A percentile compares a stretch with the other conserved stretches of the same genome.
Conservation (phyloP, 2,113 vertebrate species). For the Amblyopsis rosae region DNA sequence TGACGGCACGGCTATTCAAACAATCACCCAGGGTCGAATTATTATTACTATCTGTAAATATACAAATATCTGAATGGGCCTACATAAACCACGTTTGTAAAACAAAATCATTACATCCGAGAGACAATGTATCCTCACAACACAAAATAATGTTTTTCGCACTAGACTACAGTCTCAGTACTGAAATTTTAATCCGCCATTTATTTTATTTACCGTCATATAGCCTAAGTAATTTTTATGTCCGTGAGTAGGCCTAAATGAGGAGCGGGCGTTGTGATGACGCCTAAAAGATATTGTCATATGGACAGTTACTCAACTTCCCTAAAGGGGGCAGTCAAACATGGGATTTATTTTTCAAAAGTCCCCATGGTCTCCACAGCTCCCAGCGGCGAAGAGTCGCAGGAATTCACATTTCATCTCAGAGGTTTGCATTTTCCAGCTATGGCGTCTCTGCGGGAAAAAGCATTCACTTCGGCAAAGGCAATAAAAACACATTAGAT, state of each 20-base stretch:
- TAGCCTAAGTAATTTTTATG: neutral
- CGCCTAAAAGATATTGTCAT: conserved; percentile 24
- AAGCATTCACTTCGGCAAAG: conserved; percentile 58
- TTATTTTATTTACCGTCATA: no score
- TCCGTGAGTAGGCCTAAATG: conserved; percentile 46
- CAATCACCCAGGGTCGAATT: neutral
- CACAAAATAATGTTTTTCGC: no score
- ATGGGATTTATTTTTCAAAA: conserved; percentile 74
- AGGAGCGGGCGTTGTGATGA: conserved; percentile 17
- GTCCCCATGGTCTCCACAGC: conserved; percentile 62
- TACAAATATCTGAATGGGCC: neutral
- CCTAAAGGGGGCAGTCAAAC: conserved; percentile 97
- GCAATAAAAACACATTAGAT: conserved; percentile 70
- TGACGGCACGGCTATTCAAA: neutral
- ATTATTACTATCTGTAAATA: neutral
- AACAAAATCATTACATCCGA: no score
- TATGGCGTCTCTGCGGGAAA: no score
- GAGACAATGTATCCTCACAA: no score
- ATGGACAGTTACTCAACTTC: conserved; percentile 82
- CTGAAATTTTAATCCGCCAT: no score
- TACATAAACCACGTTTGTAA: neutral
- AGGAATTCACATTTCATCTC: conserved; percentile 75
- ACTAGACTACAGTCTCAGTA: neutral
- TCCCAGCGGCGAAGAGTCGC: conserved; percentile 66
- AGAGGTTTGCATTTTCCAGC: conserved; percentile 66